Evolutionary conservation across 2,888 invertebrate genomes (phyloP).

Genomic region (Orthosia cruda): DNA sequence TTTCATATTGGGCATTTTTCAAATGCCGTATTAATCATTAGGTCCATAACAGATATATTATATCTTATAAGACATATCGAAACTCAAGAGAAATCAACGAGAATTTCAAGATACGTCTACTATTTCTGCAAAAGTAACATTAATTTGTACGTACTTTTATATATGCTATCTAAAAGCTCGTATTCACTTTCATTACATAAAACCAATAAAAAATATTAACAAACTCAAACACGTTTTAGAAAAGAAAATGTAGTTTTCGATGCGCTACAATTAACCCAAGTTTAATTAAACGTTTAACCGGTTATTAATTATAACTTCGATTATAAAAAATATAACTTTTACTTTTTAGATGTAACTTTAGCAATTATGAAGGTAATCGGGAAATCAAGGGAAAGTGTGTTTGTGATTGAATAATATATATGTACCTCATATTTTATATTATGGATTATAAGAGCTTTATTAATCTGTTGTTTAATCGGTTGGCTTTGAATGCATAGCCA

Average conservation of each 20-base stretch:
- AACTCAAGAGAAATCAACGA: no score
- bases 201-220: slow-evolving; percentile 6
- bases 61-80: no score
- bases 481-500: no score
- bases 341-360: slow-evolving; percentile 50
- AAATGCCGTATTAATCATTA: no score
- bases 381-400: slow-evolving; percentile 56
- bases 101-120: no score
- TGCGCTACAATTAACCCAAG: slow-evolving; percentile 40
- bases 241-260: slow-evolving; percentile 55
- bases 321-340: slow-evolving; percentile 59
- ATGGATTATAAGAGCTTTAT: neutral
- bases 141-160: neutral
- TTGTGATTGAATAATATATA: slow-evolving; percentile 33
- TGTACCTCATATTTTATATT: no score
- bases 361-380: slow-evolving; percentile 56
- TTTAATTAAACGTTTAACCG: slow-evolving; percentile 49
- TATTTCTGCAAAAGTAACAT: no score
- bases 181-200: neutral
- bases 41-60: no score
- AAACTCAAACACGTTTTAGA: slow-evolving; percentile 48
- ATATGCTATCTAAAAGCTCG: neutral
- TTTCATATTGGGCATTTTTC: no score
- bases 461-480: no score
- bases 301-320: slow-evolving; percentile 54